Evolutionary conservation across 2,113 vertebrate genomes (phyloP), one percentile per base, ranked within the genome.

Genomic region (Xiphophorus couchianus): DNA sequence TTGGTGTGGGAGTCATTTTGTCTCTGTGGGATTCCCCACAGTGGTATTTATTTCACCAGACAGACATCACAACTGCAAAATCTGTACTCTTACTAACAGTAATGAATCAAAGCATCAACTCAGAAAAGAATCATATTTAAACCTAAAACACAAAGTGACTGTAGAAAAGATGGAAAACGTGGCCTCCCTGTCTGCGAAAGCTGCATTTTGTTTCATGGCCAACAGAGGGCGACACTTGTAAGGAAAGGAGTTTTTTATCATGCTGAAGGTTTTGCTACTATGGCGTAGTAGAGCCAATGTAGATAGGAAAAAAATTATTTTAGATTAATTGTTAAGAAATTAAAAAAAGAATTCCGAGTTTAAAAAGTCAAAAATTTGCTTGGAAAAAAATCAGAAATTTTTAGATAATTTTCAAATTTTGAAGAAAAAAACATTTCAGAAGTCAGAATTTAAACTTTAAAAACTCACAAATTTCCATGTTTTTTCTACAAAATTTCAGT

Each of bases 31-130:
- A 63, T 71, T 80, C 66, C 42, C 14, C 22, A 2, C 28, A 10
- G 13, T 30, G 9, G 25, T 39, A 29, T 35, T 19, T 44, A 6
- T 71, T 72, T 79, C 76, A 76, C 81, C 81, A 79, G 72, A 83
- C 54, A 19, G 35, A 51, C 31, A 13, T 61, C 62, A 51, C 37
- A 28, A 3, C 29, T 27, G 42, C 31, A 37, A 58, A 42, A 54
- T 66, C 44, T 29, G 64, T 17, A 9, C 35, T 3, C 2, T 37
- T 37, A 37, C 35, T 37, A 37, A 37, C 10, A 35, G 35, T 37
- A 37, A 37, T 11, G 35, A 37, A 37, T 37, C 2, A 58, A 25
- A 58, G 51, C 1, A 11, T 58, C 10, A 0, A 25, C 7, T n/a
- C 3, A 25, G 37, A 3, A 8, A 51, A 42, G 28, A 62, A 62